Percentiles rank a stretch among this genome's conserved stretches.
These are phyloP conservation scores for Linnaemya tessellans DNA, from an alignment of 2,888 invertebrate genomes.

Conservation along the genomic window DNA sequence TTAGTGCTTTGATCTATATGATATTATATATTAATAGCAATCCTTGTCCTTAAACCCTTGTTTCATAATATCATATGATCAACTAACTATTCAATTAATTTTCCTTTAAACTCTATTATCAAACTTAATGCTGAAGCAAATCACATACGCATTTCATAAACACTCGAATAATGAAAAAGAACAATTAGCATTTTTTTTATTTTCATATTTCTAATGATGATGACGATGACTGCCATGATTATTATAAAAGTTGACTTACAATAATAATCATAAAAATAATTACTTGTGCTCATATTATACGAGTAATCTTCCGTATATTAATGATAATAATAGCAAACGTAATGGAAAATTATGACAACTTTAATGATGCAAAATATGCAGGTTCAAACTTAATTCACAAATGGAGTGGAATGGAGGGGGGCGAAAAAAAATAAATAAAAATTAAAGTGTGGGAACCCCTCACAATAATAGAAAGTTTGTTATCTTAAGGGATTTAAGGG, in stretches of 20 bases:
- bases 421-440: too few species aligned
- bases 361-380: conserved; percentile 71
- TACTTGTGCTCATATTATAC: conserved; percentile 43
- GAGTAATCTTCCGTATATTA: neutral
- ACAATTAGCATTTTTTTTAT: conserved; percentile 28
- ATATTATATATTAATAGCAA: too few species aligned
- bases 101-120: conserved; percentile 17
- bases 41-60: too few species aligned
- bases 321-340: conserved; percentile 67
- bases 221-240: conserved; percentile 45
- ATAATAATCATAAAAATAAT: conserved; percentile 69
- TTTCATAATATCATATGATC: neutral
- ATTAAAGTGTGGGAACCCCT: neutral
- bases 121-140: conserved; percentile 25
- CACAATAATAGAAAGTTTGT: conserved; percentile 50
- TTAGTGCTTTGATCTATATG: too few species aligned
- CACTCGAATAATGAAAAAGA: conserved; percentile 24
- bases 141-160: conserved; percentile 30
- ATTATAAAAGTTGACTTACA: conserved; percentile 62
- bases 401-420: neutral
- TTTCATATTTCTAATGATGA: conserved; percentile 44
- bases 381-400: conserved; percentile 61
- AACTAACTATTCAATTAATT: neutral
- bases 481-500: conserved; percentile 40
- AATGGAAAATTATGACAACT: conserved; percentile 74